Base-by-base conservation (phyloP, 30 jellyfish, hydroid and myxozoan genomes). In the Aurelia sp. region DNA sequence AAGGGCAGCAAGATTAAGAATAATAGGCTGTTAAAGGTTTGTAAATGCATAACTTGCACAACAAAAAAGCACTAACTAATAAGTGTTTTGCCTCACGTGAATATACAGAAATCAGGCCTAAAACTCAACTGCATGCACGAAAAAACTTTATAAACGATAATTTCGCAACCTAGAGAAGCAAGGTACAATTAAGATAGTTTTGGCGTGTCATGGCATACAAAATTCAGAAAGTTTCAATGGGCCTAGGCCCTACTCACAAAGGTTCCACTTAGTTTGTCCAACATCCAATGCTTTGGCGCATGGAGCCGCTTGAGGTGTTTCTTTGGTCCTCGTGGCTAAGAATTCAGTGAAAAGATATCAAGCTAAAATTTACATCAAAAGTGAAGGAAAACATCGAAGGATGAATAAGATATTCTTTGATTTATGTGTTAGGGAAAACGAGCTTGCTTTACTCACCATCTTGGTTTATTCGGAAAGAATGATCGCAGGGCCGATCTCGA, bases 211-310 rank as follows among this genome's bases (percentile, higher is more conserved):
- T 5, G 10, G 55, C 7, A 44, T 6, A 44, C 55, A 44, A 44
- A 44, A 6, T 44, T 8, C 15, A 5, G 55, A 44, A 44, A 44
- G 55, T 5, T 13, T 21, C 4, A 11, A 10, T 19, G 55, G 37
- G 55, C 50, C 11, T 13, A 41, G 30, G 66, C 72, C 6, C 18
- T 7, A 89, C 97, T 84, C 85, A 95, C 99, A 71, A 89, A 95
- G 51, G 80, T 82, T 18, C 99, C 99, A 81, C 98, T 89, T 67
- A 95, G 92, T 83, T 95, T 95, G 81, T 95, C 99, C 96, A 95
- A 87, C 99, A 95, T 95, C 99, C 99, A 95, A 95, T 95, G 99
- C 89, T 86, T 95, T 3, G 99, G 99, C 19, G 99, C 99, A 90
- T 95, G 79, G 86, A 95, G 98, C 90, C 99, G 95, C 92, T 95